These are phyloP conservation scores for Calliphora vomitoria DNA, from an alignment of 2,888 invertebrate genomes.

Conservation along the genomic window DNA sequence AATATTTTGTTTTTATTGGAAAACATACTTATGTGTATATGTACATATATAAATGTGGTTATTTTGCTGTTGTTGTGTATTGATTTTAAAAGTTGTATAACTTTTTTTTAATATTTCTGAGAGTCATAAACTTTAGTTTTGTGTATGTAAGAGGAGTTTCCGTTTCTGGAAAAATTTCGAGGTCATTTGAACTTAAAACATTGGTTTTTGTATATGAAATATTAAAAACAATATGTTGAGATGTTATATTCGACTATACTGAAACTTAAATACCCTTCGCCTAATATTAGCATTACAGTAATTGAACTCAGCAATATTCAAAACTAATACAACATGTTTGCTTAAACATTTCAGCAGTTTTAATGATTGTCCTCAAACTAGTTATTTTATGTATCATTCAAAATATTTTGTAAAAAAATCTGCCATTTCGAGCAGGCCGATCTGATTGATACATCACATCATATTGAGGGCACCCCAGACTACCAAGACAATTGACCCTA, in stretches of 20 bases:
- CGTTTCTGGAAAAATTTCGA: conserved; percentile 14
- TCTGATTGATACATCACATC: too few relatives aligned
- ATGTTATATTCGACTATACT: background rate
- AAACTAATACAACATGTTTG: too few relatives aligned
- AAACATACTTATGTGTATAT: background rate
- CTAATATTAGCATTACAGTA: too few relatives aligned
- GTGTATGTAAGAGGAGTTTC: background rate
- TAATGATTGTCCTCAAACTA: too few relatives aligned
- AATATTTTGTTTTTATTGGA: background rate
- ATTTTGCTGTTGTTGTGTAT: conserved; percentile 40
- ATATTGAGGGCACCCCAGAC: too few relatives aligned
- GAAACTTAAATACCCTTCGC: too few relatives aligned
- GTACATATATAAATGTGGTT: conserved; percentile 4
- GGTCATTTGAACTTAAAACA: conserved; percentile 25
- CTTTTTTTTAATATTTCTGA: conserved; percentile 19
- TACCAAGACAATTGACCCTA: too few relatives aligned
- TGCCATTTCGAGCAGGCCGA: too few relatives aligned
- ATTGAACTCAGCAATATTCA: too few relatives aligned
- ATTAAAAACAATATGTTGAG: background rate
- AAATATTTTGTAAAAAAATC: too few relatives aligned
- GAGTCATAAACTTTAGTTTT: conserved; percentile 23
- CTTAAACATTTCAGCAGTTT: too few relatives aligned
- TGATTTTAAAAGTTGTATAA: conserved; percentile 52
- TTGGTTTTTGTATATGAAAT: background rate
- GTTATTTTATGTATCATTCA: too few relatives aligned